phyloP scores from a whole-genome alignment of 1,140 invertebrate genomes.

The Scaptomyza graminum region DNA sequence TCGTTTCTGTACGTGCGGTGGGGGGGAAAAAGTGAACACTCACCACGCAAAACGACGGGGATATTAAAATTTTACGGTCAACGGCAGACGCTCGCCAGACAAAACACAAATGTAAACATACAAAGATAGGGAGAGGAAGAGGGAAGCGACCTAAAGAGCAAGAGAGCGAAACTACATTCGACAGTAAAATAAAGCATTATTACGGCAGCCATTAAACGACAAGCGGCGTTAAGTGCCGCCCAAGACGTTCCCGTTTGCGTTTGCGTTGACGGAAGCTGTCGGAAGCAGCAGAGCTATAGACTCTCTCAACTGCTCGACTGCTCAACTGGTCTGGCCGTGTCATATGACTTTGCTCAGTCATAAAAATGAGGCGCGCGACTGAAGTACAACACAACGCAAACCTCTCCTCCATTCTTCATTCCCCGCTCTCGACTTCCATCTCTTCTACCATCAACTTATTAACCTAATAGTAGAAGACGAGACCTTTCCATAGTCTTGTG shows the following conservation, averaged over 20 bases:
- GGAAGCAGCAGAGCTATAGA: conserved; percentile 31
- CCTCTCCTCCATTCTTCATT: conserved; percentile 3
- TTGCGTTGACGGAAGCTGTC: conserved; percentile 63
- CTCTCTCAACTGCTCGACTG: conserved; percentile 9
- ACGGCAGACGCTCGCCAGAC: conserved; percentile 71
- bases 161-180: conserved; percentile 47
- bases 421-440: neutral
- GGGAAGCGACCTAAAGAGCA: neutral
- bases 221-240: conserved; percentile 57
- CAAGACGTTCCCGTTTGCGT: conserved; percentile 29
- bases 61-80: conserved; percentile 79
- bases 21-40: conserved; percentile 19
- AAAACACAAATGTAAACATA: conserved; percentile 30
- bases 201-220: conserved; percentile 71
- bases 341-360: conserved; percentile 16
- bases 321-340: conserved; percentile 41
- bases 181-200: conserved; percentile 82
- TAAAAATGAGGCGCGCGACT: conserved; percentile 59
- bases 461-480: conserved; percentile 24
- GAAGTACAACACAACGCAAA: conserved; percentile 22
- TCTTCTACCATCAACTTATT: conserved; percentile 7
- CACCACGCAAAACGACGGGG: conserved; percentile 40
- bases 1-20: conserved; percentile 46
- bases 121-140: neutral
- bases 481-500: conserved; percentile 31